These are phyloP conservation scores for Panonychus citri DNA, from an alignment of 1,140 invertebrate genomes.

Conservation along the genomic window DNA sequence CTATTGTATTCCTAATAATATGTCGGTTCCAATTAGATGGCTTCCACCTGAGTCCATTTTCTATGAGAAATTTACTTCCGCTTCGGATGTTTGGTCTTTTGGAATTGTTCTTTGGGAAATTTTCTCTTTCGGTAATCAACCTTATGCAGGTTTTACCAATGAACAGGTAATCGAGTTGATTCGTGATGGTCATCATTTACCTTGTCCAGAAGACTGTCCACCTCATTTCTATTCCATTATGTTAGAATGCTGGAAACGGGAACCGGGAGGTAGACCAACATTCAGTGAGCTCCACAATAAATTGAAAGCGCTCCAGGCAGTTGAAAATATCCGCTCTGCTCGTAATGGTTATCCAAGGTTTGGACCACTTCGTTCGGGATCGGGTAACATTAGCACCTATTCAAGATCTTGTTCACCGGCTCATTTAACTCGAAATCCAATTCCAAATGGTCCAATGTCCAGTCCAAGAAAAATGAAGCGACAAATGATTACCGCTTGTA, in stretches of 20 bases:
- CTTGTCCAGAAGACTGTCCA: slow-evolving; percentile 75
- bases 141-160: slow-evolving; percentile 78
- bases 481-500: not conserved
- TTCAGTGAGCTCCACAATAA: slow-evolving; percentile 52
- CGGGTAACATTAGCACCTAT: not conserved
- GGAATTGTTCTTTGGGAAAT: slow-evolving; percentile 94
- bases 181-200: slow-evolving; percentile 59
- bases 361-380: not conserved
- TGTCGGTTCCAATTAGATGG: slow-evolving; percentile 27
- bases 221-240: slow-evolving; percentile 54
- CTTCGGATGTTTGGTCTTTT: slow-evolving; percentile 94
- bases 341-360: not conserved
- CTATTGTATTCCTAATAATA: slow-evolving; percentile 19
- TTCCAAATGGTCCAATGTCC: not conserved
- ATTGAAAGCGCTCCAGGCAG: slow-evolving; percentile 37
- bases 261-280: slow-evolving; percentile 44
- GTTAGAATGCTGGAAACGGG: slow-evolving; percentile 64
- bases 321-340: not conserved
- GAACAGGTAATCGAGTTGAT: slow-evolving; percentile 93
- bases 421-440: not conserved
- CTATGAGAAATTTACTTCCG: slow-evolving; percentile 83
- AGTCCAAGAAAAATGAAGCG: not conserved
- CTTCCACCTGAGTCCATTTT: slow-evolving; percentile 94
- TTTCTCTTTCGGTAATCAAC: slow-evolving; percentile 82
- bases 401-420: not conserved